phyloP scores from a whole-genome alignment of 2,797 vertebrate species.

The Acanthurus leucopareius region DNA sequence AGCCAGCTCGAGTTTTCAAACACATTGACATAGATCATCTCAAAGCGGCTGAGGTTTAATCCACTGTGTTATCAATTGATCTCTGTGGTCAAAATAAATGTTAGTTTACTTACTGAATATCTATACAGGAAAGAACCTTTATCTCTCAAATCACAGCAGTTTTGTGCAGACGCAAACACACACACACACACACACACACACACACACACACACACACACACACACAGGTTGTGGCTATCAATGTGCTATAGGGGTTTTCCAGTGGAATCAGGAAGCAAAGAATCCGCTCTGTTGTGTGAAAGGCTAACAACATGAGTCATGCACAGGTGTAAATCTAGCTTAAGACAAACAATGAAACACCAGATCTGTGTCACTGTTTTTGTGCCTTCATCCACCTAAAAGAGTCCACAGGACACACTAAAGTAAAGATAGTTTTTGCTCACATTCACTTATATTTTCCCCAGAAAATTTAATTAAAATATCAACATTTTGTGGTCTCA shows the following conservation, averaged over 20 bases:
- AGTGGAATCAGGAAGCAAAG: constrained; percentile 30
- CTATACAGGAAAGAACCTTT: background rate
- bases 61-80: constrained; percentile 7
- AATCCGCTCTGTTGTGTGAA: constrained; percentile 15
- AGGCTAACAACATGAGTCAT: constrained; percentile 12
- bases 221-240: constrained; percentile 6
- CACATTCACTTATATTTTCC: background rate
- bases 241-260: constrained; percentile 37
- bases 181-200: background rate
- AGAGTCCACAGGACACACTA: background rate
- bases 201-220: background rate
- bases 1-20: constrained; percentile 36
- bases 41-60: constrained; percentile 19
- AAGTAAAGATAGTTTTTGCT: constrained; percentile 7
- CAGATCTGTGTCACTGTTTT: constrained; percentile 26
- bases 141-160: background rate
- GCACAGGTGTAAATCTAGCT: constrained; percentile 45
- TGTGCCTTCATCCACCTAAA: constrained; percentile 16
- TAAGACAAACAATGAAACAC: constrained; percentile 29
- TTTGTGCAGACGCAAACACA: background rate
- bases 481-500: background rate
- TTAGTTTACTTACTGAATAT: constrained; percentile 5
- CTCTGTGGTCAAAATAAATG: constrained; percentile 5
- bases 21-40: constrained; percentile 44
- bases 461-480: background rate